Conservation (phyloP, 2,888 invertebrate genomes). For the Coleophora flavipennella region DNA sequence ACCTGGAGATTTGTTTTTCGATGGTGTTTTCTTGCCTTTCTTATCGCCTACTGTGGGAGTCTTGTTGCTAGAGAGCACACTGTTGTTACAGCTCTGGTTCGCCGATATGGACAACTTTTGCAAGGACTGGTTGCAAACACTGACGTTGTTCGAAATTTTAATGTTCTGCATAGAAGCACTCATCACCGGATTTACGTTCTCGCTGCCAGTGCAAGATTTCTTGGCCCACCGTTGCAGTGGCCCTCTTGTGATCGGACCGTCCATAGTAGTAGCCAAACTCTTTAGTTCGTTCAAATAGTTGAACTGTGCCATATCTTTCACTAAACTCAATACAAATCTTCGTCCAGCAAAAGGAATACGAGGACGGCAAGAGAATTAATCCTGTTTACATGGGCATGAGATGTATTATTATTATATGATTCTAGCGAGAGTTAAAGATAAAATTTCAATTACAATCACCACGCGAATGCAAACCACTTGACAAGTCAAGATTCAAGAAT, state of each 20-base stretch:
- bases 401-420: too few species aligned
- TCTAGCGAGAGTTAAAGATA: too few species aligned
- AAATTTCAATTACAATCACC: too few species aligned
- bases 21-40: constrained; percentile 78
- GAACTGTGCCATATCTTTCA: constrained; percentile 82
- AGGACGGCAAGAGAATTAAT: too few species aligned
- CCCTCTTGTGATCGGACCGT: constrained; percentile 84
- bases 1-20: constrained; percentile 78
- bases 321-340: too few species aligned
- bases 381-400: too few species aligned
- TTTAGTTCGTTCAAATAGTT: constrained; percentile 86
- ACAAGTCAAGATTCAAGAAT: too few species aligned
- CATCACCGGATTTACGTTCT: constrained; percentile 65
- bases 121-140: constrained; percentile 76
- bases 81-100: constrained; percentile 71
- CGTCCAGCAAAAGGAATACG: neutral
- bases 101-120: constrained; percentile 74
- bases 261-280: constrained; percentile 80
- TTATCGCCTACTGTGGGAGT: constrained; percentile 70
- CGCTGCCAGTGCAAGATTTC: constrained; percentile 77
- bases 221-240: constrained; percentile 86
- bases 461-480: too few species aligned
- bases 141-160: constrained; percentile 69
- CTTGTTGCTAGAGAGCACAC: constrained; percentile 66
- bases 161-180: constrained; percentile 55